Conservation (phyloP, 2,888 invertebrate species). For the Pemphredon lugubris region DNA sequence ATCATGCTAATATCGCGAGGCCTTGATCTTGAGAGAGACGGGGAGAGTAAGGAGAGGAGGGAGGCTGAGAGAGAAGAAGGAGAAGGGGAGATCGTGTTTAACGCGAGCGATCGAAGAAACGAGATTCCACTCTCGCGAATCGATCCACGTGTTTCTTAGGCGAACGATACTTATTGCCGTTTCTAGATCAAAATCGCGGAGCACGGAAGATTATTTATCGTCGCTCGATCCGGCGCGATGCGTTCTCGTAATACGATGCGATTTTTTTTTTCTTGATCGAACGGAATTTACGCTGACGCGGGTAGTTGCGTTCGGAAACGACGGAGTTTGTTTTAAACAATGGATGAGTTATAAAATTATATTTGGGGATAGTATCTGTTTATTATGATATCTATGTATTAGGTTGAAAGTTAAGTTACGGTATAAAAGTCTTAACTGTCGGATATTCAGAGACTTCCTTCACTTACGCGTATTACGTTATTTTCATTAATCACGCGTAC, state of each 20-base stretch:
- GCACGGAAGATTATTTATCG: not conserved
- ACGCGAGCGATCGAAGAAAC: conserved; percentile 33
- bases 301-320: not conserved
- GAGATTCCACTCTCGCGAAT: conserved; percentile 13
- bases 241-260: not conserved
- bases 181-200: not conserved
- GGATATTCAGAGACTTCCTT: too few relatives aligned
- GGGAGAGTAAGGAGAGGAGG: conserved; percentile 17
- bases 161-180: not conserved
- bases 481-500: too few relatives aligned
- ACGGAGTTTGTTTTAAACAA: too few relatives aligned
- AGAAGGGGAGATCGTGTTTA: conserved; percentile 48
- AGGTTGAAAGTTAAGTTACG: too few relatives aligned
- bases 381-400: too few relatives aligned
- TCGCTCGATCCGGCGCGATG: not conserved
- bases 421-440: too few relatives aligned
- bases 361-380: too few relatives aligned
- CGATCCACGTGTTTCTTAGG: conserved; percentile 14
- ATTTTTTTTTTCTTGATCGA: not conserved
- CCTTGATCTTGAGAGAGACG: conserved; percentile 71
- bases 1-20: conserved; percentile 66
- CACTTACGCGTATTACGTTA: too few relatives aligned
- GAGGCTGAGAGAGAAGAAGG: not conserved
- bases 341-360: too few relatives aligned
- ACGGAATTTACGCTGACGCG: not conserved